Percentiles rank a stretch among this genome's conserved stretches.
Conservation (phyloP, 2,797 vertebrate genomes). For the Todus mexicanus region DNA sequence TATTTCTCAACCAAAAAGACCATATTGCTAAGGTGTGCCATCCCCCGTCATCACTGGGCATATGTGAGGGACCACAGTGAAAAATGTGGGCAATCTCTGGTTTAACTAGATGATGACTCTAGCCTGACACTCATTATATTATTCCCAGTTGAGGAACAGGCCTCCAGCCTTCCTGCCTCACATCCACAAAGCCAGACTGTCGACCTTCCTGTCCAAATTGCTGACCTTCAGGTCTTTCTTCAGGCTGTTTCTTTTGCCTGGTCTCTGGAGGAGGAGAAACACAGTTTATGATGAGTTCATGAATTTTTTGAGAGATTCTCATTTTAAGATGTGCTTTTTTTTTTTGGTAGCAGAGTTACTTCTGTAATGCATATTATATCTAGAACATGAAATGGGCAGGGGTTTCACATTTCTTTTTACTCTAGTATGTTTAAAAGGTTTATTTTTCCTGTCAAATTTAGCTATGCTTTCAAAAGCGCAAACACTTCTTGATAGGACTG, state of each 20-base stretch:
- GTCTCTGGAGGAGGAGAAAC: background rate
- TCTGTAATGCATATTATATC: background rate
- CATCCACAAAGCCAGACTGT: background rate
- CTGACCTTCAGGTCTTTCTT: background rate
- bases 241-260: background rate
- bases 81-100: background rate
- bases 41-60: background rate
- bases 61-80: background rate
- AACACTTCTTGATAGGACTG: slow-evolving; percentile 45
- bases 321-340: background rate
- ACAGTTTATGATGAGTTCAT: background rate
- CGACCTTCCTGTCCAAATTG: background rate
- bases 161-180: background rate
- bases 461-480: slow-evolving; percentile 40
- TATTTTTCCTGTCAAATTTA: slow-evolving; percentile 43
- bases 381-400: background rate
- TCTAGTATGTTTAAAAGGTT: background rate
- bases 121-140: background rate
- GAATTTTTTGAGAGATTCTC: background rate
- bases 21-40: rapidly evolving
- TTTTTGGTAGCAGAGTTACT: background rate
- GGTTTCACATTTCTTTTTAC: background rate
- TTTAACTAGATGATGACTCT: background rate
- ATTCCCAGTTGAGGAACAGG: background rate
- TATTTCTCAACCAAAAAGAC: background rate